These are phyloP conservation scores for Labroides dimidiatus DNA, from an alignment of 2,797 vertebrate genomes.

Conservation along the genomic window DNA sequence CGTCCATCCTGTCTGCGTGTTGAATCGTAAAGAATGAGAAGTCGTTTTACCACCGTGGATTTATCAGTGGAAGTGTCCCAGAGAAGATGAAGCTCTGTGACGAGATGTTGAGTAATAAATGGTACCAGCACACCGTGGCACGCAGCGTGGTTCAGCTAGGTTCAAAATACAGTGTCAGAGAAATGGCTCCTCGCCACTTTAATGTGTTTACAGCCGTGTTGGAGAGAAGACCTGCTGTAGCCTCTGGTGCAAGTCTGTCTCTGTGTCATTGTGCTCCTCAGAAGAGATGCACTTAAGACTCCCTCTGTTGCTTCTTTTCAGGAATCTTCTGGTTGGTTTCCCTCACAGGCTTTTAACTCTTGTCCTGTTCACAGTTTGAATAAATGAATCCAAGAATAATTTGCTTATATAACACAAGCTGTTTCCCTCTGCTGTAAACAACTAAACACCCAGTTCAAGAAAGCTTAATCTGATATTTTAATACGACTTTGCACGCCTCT, in stretches of 20 bases:
- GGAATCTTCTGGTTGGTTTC: conserved; percentile 4
- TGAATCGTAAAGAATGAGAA: neutral
- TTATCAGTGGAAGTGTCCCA: neutral
- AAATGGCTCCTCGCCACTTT: conserved; percentile 26
- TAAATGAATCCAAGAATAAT: neutral
- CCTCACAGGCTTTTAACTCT: conserved; percentile 10
- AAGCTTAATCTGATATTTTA: conserved; percentile 28
- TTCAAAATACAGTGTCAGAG: conserved; percentile 31
- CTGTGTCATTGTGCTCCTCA: conserved; percentile 5
- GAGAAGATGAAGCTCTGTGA: conserved; percentile 13
- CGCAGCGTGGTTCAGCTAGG: neutral
- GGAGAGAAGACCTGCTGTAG: conserved; percentile 9
- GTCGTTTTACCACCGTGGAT: too few relatives aligned
- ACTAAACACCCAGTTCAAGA: neutral
- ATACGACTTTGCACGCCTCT: conserved; percentile 42
- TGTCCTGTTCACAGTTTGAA: conserved; percentile 2
- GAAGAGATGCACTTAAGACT: conserved; percentile 19
- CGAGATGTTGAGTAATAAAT: conserved; percentile 22
- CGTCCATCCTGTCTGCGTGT: neutral
- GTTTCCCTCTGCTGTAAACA: conserved; percentile 13
- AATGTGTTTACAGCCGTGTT: conserved; percentile 36
- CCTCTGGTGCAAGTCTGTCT: neutral
- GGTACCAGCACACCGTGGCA: conserved; percentile 11
- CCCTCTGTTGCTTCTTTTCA: neutral
- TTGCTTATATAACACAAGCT: conserved; percentile 2